Conservation (phyloP, 2,113 vertebrate species). For the Dendrocopos noguchii region DNA sequence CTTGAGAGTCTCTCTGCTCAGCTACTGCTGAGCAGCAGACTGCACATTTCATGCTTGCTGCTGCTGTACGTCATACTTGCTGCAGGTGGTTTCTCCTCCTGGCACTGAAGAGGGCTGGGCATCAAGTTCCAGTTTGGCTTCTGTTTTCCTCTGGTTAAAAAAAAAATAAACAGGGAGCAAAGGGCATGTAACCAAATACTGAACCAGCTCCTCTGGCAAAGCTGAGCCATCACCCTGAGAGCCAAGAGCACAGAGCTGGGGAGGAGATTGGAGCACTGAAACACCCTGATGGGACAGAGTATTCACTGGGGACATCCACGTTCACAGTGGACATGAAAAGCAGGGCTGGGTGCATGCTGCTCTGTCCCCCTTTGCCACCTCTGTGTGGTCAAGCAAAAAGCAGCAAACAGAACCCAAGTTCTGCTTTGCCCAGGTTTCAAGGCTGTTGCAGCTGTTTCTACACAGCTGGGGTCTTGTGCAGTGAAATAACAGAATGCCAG, state of each 20-base stretch:
- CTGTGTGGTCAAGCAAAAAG: background rate
- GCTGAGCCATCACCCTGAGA: background rate
- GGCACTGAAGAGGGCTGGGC: background rate
- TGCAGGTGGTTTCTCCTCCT: background rate
- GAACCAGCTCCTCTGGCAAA: background rate
- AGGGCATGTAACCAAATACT: background rate
- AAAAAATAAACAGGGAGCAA: background rate
- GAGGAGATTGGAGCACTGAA: background rate
- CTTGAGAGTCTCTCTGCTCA: background rate
- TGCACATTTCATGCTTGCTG: background rate
- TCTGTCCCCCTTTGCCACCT: background rate
- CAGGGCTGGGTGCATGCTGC: accelerated
- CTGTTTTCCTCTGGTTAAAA: background rate
- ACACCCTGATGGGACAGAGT: background rate
- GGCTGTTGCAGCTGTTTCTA: background rate
- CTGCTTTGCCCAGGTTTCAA: background rate
- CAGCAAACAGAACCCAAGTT: accelerated
- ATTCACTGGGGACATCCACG: accelerated
- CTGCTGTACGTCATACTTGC: background rate
- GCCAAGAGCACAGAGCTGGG: background rate
- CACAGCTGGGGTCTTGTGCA: background rate
- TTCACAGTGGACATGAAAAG: background rate
- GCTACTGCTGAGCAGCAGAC: background rate
- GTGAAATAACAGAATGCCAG: background rate
- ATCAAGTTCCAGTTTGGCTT: background rate